These are phyloP conservation scores for Brachionus asplanchnoidis DNA, from an alignment of 1,140 invertebrate genomes.

Conservation along the genomic window DNA sequence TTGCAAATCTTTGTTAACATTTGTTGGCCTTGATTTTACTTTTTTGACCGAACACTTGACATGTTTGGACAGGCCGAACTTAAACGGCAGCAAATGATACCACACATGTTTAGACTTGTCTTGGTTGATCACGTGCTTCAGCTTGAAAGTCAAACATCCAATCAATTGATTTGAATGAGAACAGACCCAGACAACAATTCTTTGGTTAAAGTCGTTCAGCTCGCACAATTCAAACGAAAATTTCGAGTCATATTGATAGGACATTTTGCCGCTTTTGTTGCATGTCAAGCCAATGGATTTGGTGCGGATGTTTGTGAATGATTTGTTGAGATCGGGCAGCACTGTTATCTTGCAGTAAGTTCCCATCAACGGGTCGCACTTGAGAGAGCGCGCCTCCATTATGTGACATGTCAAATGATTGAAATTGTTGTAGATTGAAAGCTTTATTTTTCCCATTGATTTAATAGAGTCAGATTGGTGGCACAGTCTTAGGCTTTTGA, in stretches of 20 bases:
- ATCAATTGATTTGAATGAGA: neutral
- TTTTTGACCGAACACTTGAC: slow-evolving; percentile 27
- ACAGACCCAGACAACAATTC: neutral
- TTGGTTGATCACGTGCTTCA: neutral
- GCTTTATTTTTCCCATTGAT: slow-evolving; percentile 29
- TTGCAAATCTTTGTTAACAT: slow-evolving; percentile 35
- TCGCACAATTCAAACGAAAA: slow-evolving; percentile 31
- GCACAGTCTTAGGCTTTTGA: neutral
- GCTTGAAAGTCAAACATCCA: slow-evolving; percentile 14
- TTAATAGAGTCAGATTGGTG: neutral
- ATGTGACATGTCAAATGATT: slow-evolving; percentile 30
- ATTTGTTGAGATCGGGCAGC: slow-evolving; percentile 16
- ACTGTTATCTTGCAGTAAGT: neutral
- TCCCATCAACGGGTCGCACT: neutral
- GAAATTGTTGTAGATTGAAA: slow-evolving; percentile 27
- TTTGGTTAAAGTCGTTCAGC: neutral
- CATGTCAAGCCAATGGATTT: neutral
- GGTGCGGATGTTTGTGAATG: neutral
- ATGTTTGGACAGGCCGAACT: neutral
- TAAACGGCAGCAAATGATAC: slow-evolving; percentile 36
- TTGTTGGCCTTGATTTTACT: neutral
- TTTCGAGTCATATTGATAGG: neutral
- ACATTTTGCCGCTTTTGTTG: neutral
- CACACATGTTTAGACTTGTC: slow-evolving; percentile 1
- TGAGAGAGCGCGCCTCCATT: neutral